Evolutionary conservation across 2,797 vertebrate species (phyloP), one percentile per base, ranked within the genome.

Genomic region (Heliangelus exortis): DNA sequence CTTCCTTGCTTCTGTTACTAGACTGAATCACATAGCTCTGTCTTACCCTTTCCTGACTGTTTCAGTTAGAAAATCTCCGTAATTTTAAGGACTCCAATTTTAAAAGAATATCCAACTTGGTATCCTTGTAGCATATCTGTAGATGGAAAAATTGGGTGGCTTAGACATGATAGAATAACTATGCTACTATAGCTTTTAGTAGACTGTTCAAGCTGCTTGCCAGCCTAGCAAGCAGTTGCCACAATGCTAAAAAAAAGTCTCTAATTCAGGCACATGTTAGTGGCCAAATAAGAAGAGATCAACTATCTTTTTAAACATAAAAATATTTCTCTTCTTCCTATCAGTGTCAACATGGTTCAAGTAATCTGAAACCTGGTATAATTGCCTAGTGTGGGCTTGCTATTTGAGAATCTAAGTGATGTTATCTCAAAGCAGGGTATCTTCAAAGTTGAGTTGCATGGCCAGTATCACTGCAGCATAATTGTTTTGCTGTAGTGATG

Each of bases 11-110:
- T 93, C 71, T 93, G 53, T 77, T 89, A 41, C 59, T 93, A 87
- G 48, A 57, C 58, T 71, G 23, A 93, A 75, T 7, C 9, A 79
- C 28, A 11, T 43, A 84, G 47, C 31, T 73, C 55, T 78, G 23
- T 65, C 45, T 73, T 84, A 69, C 26, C 16, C 31, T 79, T 90
- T 90, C 50, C 63, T 57, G 53, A 48, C 17, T 73, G 53, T 7
- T 63, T 71, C 61, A 90, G 53, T 92, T 87, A 54, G 67, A 88
- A 87, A 88, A 76, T 88, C 41, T 84, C 63, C 3, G 4, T 94
- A 75, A 94, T 93, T 95, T 83, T 79, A 94, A 80, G 45, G 43
- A 72, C n/a, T 73, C 15, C 19, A 63, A 26, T 89, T 82, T 80
- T 87, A 69, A 87, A 91, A 78, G 31, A 29, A 53, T 80, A 58